Evolutionary conservation across 2,797 vertebrate genomes (phyloP), one percentile per base, ranked within the genome.

Genomic region (Eulemur mongoz): DNA sequence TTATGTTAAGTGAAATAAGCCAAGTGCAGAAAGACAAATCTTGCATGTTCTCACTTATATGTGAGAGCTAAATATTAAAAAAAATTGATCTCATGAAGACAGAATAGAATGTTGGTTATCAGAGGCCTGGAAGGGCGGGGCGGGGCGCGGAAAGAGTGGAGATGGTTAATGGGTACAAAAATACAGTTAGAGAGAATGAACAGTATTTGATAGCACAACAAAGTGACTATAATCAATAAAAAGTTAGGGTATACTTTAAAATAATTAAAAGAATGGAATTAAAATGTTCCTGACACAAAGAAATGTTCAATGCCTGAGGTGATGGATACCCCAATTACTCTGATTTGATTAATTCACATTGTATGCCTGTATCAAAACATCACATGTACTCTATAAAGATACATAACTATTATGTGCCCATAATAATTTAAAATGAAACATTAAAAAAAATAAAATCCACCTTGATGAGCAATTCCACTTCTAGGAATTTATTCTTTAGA

Each of bases 401-500:
- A 65, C 1, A n/a, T 17, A 65, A 65, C 2, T 65, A 65, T n/a
- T 65, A 65, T n/a, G 32, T n/a, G n/a, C 32, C 63, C 32, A 65
- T 65, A 65, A 65, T 65, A 65, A 65, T 65, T 65, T 65, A 65
- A n/a, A 65, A 65, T n/a, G n/a, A 18, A n/a, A 65, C 57, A 65
- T 65, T 65, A n/a, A 63, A 63, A 75, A 93, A 67, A 92, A 69
- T 88, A 93, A 67, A 95, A 63, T 91, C 40, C 23, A 65, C 12
- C 79, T 20, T 89, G 80, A 63, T 54, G 65, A 91, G 25, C 43
- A 59, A 59, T 89, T 89, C 78, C 15, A 83, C 12, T 73, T 91
- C n/a, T 67, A 91, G 59, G 38, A 91, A 87, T 81, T 52, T 30
- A 72, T 90, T 90, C 40, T 93, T 61, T 61, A 54, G 43, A 73